Evolutionary conservation across 1,140 invertebrate genomes (phyloP), one percentile per base, ranked within the genome.

Genomic region (Drosophila trapezifrons): DNA sequence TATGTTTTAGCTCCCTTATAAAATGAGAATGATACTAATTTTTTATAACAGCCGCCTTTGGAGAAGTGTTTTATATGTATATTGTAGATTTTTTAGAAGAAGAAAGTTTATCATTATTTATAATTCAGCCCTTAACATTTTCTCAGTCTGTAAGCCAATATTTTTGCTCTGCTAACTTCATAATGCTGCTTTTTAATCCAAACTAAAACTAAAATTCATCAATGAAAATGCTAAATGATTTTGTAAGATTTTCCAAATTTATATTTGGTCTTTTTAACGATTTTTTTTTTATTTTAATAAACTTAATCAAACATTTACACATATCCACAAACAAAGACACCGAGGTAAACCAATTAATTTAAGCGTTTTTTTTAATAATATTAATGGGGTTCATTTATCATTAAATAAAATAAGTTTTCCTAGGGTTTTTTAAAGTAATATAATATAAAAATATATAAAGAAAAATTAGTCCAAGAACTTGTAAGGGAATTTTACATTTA

Each of bases 101-200:
- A 12, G 15, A 54, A 22, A 32, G 43, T 32, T 10, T 10, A 42
- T 64, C 20, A 22, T 40, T 22, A 29, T 17, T 64, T 46, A 8
- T 46, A 25, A 37, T 29, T 37, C 13, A 27, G 54, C 32, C 22
- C 35, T 67, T 55, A 55, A 45, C 46, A 67, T 55, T 70, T 67
- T 45, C 20, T 54, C 63, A 70, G 66, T 70, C 66, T 67, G 62
- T 65, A 65, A 46, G 63, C 35, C 37, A 69, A 69, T 67, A 43
- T 27, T 67, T 54, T 45, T 35, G 29, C 66, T 67, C 66, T 46
- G 66, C 67, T 71, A 70, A 71, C 35, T 35, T 47, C 35, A 42
- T 46, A 40, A 8, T 47, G 10, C 43, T 27, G 13, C 4, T 4
- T 25, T 35, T 63, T 29, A 20, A 66, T 29, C 22, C 3, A 18